Percentiles rank a stretch among this genome's conserved stretches.
phyloP scores from a whole-genome alignment of 2,888 invertebrate genomes.

The Papilio gigon region DNA sequence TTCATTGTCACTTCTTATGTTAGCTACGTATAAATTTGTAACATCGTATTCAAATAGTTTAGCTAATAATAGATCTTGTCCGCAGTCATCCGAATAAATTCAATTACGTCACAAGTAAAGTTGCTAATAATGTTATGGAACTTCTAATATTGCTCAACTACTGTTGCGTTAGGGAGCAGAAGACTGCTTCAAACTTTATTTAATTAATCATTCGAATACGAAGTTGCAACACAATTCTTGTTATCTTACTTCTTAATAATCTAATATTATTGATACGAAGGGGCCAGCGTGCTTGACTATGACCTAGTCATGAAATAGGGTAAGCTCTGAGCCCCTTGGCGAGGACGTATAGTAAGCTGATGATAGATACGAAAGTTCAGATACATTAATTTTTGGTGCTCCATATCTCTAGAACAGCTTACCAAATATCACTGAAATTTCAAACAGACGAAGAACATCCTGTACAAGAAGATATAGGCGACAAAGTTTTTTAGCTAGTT shows the following conservation, averaged over 20 bases:
- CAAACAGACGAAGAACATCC: no score
- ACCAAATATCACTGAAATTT: no score
- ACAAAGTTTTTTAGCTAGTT: no score
- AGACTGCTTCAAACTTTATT: neutral
- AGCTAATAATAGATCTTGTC: conserved; percentile 13
- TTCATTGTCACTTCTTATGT: neutral
- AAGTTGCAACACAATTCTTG: neutral
- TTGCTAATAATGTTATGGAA: conserved; percentile 17
- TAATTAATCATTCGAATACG: conserved; percentile 1
- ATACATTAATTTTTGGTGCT: no score
- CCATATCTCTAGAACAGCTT: no score
- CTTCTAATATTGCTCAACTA: conserved; percentile 4
- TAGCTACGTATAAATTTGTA: neutral
- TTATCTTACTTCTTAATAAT: neutral
- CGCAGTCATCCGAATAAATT: conserved; percentile 16
- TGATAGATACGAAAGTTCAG: no score
- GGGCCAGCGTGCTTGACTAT: no score
- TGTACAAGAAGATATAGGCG: no score
- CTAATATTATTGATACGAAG: no score
- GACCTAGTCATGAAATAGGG: no score
- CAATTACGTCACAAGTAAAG: conserved; percentile 12
- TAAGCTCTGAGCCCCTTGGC: no score
- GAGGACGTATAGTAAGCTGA: no score
- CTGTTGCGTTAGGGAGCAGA: neutral
- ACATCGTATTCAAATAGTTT: neutral